These are phyloP conservation scores for Linyphia triangularis DNA, from an alignment of 2,888 invertebrate species.

Conservation along the genomic window DNA sequence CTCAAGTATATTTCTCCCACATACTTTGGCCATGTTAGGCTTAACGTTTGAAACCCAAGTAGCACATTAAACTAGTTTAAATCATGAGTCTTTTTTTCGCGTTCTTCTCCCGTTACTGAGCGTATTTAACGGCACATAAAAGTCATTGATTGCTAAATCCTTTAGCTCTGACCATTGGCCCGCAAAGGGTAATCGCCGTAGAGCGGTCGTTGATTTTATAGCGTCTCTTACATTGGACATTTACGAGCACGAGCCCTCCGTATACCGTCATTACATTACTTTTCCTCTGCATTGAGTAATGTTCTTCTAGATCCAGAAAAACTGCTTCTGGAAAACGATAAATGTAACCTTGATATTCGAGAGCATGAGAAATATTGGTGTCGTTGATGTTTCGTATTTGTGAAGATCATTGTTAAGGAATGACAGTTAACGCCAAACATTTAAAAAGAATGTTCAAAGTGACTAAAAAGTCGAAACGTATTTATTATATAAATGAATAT, in stretches of 20 bases:
- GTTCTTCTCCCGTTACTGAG: conserved; percentile 46
- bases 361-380: conserved; percentile 11
- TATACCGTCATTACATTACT: conserved; percentile 31
- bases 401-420: neutral
- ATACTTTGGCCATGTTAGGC: conserved; percentile 21
- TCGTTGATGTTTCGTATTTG: neutral
- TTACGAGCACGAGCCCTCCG: conserved; percentile 37
- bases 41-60: conserved; percentile 1
- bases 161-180: conserved; percentile 60
- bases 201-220: conserved; percentile 70
- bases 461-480: too few relatives aligned
- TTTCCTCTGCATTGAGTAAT: conserved; percentile 44
- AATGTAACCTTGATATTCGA: conserved; percentile 13
- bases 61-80: conserved; percentile 38
- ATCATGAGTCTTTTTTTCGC: conserved; percentile 24
- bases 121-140: conserved; percentile 73
- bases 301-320: neutral
- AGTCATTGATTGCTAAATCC: conserved; percentile 69
- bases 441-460: too few relatives aligned
- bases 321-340: neutral
- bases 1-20: too few relatives aligned
- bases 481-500: too few relatives aligned
- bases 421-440: too few relatives aligned
- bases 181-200: conserved; percentile 64
- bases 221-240: conserved; percentile 63